Evolutionary conservation across 30 jellyfish, hydroid and myxozoan genomes (phyloP), one percentile per base, ranked within the genome.

Genomic region (Calvadosia cruxmelitensis): DNA sequence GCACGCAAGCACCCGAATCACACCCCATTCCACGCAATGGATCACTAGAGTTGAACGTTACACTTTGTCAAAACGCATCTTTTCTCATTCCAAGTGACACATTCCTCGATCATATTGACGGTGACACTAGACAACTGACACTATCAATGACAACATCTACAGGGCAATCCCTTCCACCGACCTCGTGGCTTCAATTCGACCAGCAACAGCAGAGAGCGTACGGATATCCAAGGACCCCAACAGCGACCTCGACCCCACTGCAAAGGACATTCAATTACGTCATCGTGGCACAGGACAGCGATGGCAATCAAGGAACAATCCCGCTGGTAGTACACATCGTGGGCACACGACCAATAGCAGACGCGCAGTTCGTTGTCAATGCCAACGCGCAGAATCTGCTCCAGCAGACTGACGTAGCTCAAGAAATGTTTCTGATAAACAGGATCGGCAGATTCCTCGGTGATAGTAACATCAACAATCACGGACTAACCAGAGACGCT

Each of bases 121-220:
- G 92, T 26, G 49, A 31, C 30, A 32, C 92, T 23, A 79, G 92
- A 20, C 33, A 67, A 13, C 33, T 79, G 63, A 74, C 52, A 3
- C 31, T 79, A 57, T 69, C 82, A 0, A n/a, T 79, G 27, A 71
- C 64, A 2, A 79, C 83, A 10, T 52, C 31, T 29, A 52, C 70
- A 20, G 67, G 29, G 24, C 24, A 33, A 27, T 64, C 29, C 5
- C 26, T 79, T 33, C 78, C 83, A 5, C 48, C 29, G 23, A 29
- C 49, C 1, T 65, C 50, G 52, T 79, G 92, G 92, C 51, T 79
- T 52, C 92, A 79, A 66, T 79, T 79, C 49, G 52, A 79, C 48
- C 64, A 81, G 5, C 34, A 36, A 31, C 29, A 69, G 15, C 92
- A 79, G 23, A 65, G 68, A 24, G 52, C 71, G 27, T 79, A 69